Evolutionary conservation across 2,888 invertebrate species (phyloP).

Genomic region (Teleiodes luculella): DNA sequence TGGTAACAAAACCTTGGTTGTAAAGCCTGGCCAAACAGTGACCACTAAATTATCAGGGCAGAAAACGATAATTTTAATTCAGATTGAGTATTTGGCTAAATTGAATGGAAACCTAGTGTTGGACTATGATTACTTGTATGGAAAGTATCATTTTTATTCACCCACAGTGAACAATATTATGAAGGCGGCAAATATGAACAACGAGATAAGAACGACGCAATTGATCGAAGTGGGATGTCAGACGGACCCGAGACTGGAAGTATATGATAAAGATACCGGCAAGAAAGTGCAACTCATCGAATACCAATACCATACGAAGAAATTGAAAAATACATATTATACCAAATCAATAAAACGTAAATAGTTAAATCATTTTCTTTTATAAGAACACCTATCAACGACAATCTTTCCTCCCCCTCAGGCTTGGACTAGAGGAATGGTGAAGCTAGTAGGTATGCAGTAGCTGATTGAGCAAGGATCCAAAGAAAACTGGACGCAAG

Average conservation of each 20-base stretch:
- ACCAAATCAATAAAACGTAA: no score
- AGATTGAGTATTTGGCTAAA: constrained; percentile 42
- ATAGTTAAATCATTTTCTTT: no score
- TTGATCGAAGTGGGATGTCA: constrained; percentile 48
- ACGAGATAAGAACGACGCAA: constrained; percentile 48
- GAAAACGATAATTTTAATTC: constrained; percentile 43
- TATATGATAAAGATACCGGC: constrained; percentile 42
- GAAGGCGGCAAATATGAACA: constrained; percentile 46
- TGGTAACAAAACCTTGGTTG: constrained; percentile 27
- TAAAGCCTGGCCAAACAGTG: constrained; percentile 42
- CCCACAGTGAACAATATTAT: constrained; percentile 49
- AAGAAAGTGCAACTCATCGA: constrained; percentile 16
- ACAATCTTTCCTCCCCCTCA: no score
- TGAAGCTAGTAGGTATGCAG: no score
- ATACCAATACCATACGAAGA: not conserved
- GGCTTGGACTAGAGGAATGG: no score
- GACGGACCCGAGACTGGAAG: constrained; percentile 42
- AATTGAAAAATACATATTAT: not conserved
- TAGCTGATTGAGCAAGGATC: no score
- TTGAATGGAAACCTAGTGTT: constrained; percentile 46
- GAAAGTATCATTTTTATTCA: constrained; percentile 59
- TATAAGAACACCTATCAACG: no score
- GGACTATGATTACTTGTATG: constrained; percentile 48
- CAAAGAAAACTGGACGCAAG: no score
- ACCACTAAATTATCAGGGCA: constrained; percentile 39